These are phyloP conservation scores for Falco punctatus DNA, from an alignment of 2,113 vertebrate species.

Conservation along the genomic window DNA sequence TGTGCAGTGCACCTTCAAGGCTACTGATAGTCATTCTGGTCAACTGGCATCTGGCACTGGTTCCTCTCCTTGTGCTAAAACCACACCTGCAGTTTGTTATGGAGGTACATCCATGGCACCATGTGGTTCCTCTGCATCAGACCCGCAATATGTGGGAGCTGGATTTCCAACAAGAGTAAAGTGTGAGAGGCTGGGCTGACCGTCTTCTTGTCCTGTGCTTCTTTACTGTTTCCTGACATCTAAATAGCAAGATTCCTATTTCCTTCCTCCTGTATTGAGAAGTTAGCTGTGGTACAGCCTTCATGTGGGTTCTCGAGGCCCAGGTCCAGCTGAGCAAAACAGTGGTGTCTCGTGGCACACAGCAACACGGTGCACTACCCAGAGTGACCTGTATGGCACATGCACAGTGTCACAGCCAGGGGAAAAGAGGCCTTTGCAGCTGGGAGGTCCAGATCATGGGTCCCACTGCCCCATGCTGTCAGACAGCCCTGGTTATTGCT, in stretches of 20 bases:
- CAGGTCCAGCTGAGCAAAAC: background rate
- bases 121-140: background rate
- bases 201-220: background rate
- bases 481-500: background rate
- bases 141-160: rapidly evolving
- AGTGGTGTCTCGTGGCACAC: background rate
- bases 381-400: background rate
- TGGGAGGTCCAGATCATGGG: background rate
- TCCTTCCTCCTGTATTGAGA: background rate
- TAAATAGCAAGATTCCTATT: background rate
- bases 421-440: background rate
- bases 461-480: background rate
- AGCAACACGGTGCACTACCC: background rate
- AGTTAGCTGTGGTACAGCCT: background rate
- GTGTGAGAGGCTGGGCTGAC: background rate
- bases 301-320: rapidly evolving
- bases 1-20: background rate
- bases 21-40: background rate
- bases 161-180: background rate
- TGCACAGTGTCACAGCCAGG: rapidly evolving
- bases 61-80: background rate
- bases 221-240: background rate
- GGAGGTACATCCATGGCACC: background rate
- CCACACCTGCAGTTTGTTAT: background rate
- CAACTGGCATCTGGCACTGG: background rate